Evolutionary conservation across 2,797 vertebrate species (phyloP).

Genomic region (Eulemur mongoz): DNA sequence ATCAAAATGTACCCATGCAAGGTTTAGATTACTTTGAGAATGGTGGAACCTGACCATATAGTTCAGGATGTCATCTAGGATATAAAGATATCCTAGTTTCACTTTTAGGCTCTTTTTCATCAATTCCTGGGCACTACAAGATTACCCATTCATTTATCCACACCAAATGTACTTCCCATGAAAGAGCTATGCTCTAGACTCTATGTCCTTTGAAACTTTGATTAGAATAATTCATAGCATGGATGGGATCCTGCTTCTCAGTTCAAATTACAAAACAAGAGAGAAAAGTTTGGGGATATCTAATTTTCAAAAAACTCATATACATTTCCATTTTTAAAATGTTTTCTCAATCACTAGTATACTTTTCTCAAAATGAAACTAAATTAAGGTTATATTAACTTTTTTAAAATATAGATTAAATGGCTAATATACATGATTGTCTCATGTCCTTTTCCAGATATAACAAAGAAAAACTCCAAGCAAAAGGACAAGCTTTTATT

Average conservation of each 20-base stretch:
- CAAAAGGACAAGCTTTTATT: not conserved
- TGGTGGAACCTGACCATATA: not conserved
- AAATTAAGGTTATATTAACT: not conserved
- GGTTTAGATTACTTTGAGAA: not conserved
- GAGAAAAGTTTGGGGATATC: not conserved
- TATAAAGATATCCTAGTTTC: not conserved
- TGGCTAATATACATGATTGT: not conserved
- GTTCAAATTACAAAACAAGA: not conserved
- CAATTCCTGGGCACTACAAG: not conserved
- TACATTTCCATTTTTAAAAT: not conserved
- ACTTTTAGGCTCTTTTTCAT: not conserved
- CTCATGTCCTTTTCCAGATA: not conserved
- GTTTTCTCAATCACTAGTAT: not conserved
- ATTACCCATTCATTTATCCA: not conserved
- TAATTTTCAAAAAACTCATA: not conserved
- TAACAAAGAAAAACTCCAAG: not conserved
- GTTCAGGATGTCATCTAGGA: not conserved
- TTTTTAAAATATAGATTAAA: not conserved
- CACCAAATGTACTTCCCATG: not conserved
- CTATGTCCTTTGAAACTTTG: not conserved
- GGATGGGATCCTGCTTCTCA: not conserved
- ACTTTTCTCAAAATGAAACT: slow-evolving; percentile 9
- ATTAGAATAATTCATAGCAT: not conserved
- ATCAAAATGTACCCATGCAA: not conserved
- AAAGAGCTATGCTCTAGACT: not conserved